phyloP scores from a whole-genome alignment of 2,797 vertebrate genomes.

The Zalophus californianus region DNA sequence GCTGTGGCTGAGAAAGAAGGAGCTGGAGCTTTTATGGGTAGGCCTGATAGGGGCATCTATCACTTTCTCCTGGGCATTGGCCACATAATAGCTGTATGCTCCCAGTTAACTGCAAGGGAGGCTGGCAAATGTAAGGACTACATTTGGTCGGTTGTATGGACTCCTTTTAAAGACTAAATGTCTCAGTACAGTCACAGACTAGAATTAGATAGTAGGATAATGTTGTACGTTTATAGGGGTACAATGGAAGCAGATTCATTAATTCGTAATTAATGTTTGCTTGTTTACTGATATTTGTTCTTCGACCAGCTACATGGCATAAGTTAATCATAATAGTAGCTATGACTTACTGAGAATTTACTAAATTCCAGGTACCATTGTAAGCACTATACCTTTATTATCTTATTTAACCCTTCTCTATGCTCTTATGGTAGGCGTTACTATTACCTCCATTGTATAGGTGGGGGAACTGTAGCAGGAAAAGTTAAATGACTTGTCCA shows the following conservation, averaged over 20 bases:
- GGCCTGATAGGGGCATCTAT: neutral
- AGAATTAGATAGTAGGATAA: neutral
- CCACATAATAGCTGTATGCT: neutral
- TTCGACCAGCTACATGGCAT: neutral
- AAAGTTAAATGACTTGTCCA: neutral
- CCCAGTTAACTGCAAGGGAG: neutral
- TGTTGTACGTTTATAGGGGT: neutral
- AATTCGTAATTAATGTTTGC: neutral
- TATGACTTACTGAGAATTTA: neutral
- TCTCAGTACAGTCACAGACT: neutral
- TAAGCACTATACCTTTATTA: neutral
- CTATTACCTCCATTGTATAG: neutral
- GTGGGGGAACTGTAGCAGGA: neutral
- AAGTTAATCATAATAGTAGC: neutral
- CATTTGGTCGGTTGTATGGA: neutral
- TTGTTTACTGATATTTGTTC: neutral
- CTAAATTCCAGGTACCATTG: neutral
- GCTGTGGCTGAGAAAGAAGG: too few species aligned
- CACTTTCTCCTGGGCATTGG: neutral
- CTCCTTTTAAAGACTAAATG: neutral
- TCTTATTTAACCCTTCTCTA: neutral
- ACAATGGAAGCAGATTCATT: neutral
- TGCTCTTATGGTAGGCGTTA: neutral
- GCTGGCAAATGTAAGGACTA: neutral
- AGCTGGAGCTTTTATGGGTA: too few species aligned